Evolutionary conservation across 2,113 vertebrate species (phyloP), one percentile per base, ranked within the genome.

Genomic region (Lepisosteus oculatus): DNA sequence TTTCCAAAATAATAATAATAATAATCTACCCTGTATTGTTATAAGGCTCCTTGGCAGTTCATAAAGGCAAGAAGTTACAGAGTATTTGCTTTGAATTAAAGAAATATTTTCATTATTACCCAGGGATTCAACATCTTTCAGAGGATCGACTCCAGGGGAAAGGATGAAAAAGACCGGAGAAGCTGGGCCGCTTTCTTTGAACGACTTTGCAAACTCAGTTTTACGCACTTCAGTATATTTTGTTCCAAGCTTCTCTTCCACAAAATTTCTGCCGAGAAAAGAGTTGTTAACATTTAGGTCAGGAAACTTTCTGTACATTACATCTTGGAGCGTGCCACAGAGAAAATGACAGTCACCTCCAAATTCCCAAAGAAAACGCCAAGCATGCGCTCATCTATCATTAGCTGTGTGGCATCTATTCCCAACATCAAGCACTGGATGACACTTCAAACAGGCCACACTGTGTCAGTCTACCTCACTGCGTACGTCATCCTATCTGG

Each of bases 171-270:
- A 84, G 61, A 79, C 76, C 0, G 90, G 79, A 0, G 82, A 94
- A 57, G 74, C 78, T 55, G 89, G 88, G n/a, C 86, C 85, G 63
- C 84, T 88, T 82, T 92, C 88, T 80, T 80, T 79, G 75, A 88
- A 93, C 12, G 86, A 89, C 78, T 93, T 92, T 0, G 85, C 84
- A 78, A 90, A 90, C 66, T 87, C 83, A 66, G 83, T 82, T 78
- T 93, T 93, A 51, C 88, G 81, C 29, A 85, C 88, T 73, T 93
- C 89, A 4, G 84, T 87, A 63, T 89, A 89, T 72, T 93, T 92
- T 61, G 85, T 85, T 43, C 86, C 87, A 9, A 93, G 88, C 75
- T 91, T 92, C 75, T 89, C 90, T 76, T 81, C 78, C 73, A 92
- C 89, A 86, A 93, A 95, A 79, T 90, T 92, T 79, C 90, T 92